Evolutionary conservation across 2,113 vertebrate species (phyloP).

Genomic region (Chionodraco myersi): DNA sequence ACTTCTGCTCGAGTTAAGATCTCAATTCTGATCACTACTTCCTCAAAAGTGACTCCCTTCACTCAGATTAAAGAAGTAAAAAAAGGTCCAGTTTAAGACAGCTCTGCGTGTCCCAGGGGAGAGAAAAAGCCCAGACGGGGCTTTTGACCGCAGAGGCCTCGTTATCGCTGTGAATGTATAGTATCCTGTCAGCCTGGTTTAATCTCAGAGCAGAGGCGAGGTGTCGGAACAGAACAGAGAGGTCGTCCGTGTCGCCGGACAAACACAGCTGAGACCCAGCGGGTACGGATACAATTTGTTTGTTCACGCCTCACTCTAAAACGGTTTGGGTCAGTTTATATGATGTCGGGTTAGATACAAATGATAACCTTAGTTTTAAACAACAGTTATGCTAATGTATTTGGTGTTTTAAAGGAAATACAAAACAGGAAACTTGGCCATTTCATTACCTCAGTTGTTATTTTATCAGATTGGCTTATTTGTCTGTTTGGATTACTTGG

Average conservation of each 20-base stretch:
- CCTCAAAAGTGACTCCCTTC: conserved; percentile 1
- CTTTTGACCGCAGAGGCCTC: conserved; percentile 27
- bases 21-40: conserved; percentile 32
- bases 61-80: not conserved
- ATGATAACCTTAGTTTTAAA: not conserved
- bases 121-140: not conserved
- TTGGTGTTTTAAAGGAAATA: not conserved
- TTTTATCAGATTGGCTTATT: too few relatives aligned
- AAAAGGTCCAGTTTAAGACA: conserved; percentile 17
- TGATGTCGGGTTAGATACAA: not conserved
- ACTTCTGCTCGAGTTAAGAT: conserved; percentile 19
- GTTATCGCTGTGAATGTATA: conserved; percentile 45
- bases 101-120: conserved; percentile 7
- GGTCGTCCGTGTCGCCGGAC: conserved; percentile 5
- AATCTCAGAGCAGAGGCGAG: not conserved
- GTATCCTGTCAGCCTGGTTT: conserved; percentile 46
- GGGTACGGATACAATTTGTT: conserved; percentile 10
- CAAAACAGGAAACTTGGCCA: not conserved
- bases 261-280: conserved; percentile 44
- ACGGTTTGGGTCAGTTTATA: conserved; percentile 19
- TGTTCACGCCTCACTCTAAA: not conserved
- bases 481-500: too few relatives aligned
- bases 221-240: conserved; percentile 42
- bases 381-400: not conserved
- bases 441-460: not conserved